Base-by-base conservation (phyloP, 1,140 invertebrate genomes). In the Neodiprion pinetum region DNA sequence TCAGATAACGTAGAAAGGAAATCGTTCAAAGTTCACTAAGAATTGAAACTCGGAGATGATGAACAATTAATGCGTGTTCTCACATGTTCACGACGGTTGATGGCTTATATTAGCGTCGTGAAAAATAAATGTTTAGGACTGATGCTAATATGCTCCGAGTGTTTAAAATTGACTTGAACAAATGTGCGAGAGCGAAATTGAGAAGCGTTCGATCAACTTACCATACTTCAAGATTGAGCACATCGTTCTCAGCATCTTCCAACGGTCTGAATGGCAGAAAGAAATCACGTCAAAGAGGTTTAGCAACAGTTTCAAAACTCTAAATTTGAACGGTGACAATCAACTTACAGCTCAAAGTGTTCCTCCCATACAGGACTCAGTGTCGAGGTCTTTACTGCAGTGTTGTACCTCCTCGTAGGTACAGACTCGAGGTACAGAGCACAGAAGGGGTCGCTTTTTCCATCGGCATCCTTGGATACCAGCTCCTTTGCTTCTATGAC, bases 321-420 rank as follows among this genome's bases (percentile, higher is more conserved):
- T 68, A 50, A 14, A 28, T 50, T 49, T 71, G 47, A 74, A 69
- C 28, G 9, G 50, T 69, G n/a, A 69, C n/a, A 67, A 28, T 72
- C 73, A 81, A 94, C 96, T 95, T 90, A 98, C 97, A 99, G 92
- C 85, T 96, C 95, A 88, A 99, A 99, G 89, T 97, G 95, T 89
- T 99, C 97, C 85, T 98, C 97, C 97, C 98, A 99, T 21, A 93
- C 88, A 0, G 98, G 98, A 87, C 94, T 94, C 7, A 99, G 89
- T 1, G 97, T 98, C 77, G 91, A 92, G 8, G 93, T 90, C 88
- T 98, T 98, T 1, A 99, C 97, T 10, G 95, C 95, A 17, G 97
- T 98, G 76, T 96, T 96, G 80, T 95, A 95, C 77, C 94, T 91
- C 80, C 93, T 92, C 1, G 93, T 92, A 1, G 92, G 90, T 75